Base-by-base conservation (phyloP, 1,140 invertebrate genomes). In the Bombus confusus region DNA sequence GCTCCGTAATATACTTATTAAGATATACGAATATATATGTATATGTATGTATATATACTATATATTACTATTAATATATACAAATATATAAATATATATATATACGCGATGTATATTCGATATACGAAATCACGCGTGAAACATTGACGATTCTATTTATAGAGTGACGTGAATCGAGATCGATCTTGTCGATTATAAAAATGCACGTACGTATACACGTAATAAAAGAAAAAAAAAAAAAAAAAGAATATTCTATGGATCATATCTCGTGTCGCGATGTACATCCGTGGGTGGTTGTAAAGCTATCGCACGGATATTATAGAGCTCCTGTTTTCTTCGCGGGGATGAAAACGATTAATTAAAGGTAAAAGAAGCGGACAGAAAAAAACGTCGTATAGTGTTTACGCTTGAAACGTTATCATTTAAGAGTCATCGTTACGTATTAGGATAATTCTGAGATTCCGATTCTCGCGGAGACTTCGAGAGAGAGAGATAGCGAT, bases 241-340 rank as follows among this genome's bases (percentile, higher is more conserved):
- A 31, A 13, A 78, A 73, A 47, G 73, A 89, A 25, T 79, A 85
- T 82, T 71, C 43, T 79, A 68, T 68, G 81, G 69, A 89, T 90
- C 82, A 89, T 90, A 90, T 90, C 88, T 87, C 82, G 81, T 72
- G 85, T 89, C 43, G 64, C 72, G 76, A 86, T 83, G 73, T 77
- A 68, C 52, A 78, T 22, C 66, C 28, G 28, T 62, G 66, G 77
- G 43, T 47, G 82, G 64, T 68, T 76, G 57, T 74, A 62, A 28
- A 39, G 68, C 77, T 68, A 85, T 86, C 87, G 64, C 9, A 41
- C 25, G 31, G 69, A 37, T 47, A 82, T 66, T 68, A 74, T 81
- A 86, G 79, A 79, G 34, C 64, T 34, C 66, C 69, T 88, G 34
- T 88, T 34, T 76, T 77, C 59, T 69, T 75, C 47, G 47, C 47